Conservation (phyloP, 2,888 invertebrate species). For the Temnothorax ravouxi region DNA sequence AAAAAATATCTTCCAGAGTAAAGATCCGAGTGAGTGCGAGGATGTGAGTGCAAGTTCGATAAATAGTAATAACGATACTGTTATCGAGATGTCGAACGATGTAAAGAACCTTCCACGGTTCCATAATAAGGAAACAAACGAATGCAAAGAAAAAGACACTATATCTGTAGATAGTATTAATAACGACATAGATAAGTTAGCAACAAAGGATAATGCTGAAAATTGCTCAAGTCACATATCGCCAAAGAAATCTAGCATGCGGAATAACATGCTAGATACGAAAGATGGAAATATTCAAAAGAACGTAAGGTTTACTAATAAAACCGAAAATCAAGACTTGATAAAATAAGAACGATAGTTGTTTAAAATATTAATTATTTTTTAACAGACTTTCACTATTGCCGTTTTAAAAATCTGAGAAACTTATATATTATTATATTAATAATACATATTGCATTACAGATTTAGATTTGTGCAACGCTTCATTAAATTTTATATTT, state of each 20-base stretch:
- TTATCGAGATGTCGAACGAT: slow-evolving; percentile 74
- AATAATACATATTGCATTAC: slow-evolving; percentile 1
- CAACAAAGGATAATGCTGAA: slow-evolving; percentile 29
- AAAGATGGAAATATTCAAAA: slow-evolving; percentile 75
- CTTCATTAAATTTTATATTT: slow-evolving; percentile 28
- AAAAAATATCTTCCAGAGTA: slow-evolving; percentile 72
- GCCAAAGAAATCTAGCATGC: slow-evolving; percentile 74
- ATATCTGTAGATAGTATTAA: slow-evolving; percentile 61
- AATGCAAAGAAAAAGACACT: slow-evolving; percentile 61
- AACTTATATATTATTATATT: slow-evolving; percentile 19
- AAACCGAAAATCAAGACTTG: slow-evolving; percentile 52
- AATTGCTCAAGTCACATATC: slow-evolving; percentile 49
- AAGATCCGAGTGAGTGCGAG: slow-evolving; percentile 53
- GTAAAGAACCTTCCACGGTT: slow-evolving; percentile 72
- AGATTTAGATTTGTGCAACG: slow-evolving; percentile 1
- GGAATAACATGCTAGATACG: slow-evolving; percentile 67
- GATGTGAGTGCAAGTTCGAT: slow-evolving; percentile 59
- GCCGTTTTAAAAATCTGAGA: slow-evolving; percentile 2
- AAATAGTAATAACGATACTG: slow-evolving; percentile 70
- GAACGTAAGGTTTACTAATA: slow-evolving; percentile 80
- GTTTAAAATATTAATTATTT: slow-evolving; percentile 26
- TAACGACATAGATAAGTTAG: slow-evolving; percentile 55
- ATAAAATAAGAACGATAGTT: slow-evolving; percentile 6
- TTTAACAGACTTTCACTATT: not conserved
- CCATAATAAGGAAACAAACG: slow-evolving; percentile 31